phyloP scores from a whole-genome alignment of 2,113 vertebrate genomes.

The Caranx melampygus region DNA sequence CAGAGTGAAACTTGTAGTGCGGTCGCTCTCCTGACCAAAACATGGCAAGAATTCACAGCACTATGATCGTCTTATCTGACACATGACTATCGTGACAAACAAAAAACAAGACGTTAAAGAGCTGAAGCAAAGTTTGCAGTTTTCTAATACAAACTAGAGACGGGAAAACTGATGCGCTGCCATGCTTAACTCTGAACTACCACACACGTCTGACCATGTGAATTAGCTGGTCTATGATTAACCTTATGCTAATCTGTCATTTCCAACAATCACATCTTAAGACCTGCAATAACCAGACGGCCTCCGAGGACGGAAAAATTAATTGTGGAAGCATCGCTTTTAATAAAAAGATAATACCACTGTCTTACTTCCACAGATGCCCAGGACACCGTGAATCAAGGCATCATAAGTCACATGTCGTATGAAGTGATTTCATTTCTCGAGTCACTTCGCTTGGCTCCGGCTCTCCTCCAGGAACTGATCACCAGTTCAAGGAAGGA shows the following conservation, averaged over 20 bases:
- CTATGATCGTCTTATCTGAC: too few relatives aligned
- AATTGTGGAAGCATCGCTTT: slow-evolving; percentile 25
- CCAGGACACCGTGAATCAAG: slow-evolving; percentile 3
- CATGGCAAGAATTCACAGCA: too few relatives aligned
- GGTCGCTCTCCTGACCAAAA: too few relatives aligned
- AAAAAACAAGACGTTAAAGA: too few relatives aligned
- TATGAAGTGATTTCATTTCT: slow-evolving; percentile 18
- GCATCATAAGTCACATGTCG: slow-evolving; percentile 2
- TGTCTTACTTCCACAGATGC: slow-evolving; percentile 33
- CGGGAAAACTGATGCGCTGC: background rate
- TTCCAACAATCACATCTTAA: slow-evolving; percentile 25
- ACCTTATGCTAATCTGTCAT: slow-evolving; percentile 1
- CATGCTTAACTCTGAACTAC: background rate
- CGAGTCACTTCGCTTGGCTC: slow-evolving; percentile 27
- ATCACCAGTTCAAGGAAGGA: slow-evolving; percentile 50
- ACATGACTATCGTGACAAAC: too few relatives aligned
- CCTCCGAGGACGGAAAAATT: slow-evolving; percentile 26
- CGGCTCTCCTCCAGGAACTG: slow-evolving; percentile 38
- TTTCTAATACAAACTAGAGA: background rate
- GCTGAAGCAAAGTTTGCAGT: background rate
- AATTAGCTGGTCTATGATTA: slow-evolving; percentile 20
- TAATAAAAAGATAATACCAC: slow-evolving; percentile 46
- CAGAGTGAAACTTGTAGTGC: too few relatives aligned
- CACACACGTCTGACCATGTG: slow-evolving; percentile 3
- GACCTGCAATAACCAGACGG: slow-evolving; percentile 24